Conservation (phyloP, 2,113 vertebrate species). For the Cricetomys ansorgei region DNA sequence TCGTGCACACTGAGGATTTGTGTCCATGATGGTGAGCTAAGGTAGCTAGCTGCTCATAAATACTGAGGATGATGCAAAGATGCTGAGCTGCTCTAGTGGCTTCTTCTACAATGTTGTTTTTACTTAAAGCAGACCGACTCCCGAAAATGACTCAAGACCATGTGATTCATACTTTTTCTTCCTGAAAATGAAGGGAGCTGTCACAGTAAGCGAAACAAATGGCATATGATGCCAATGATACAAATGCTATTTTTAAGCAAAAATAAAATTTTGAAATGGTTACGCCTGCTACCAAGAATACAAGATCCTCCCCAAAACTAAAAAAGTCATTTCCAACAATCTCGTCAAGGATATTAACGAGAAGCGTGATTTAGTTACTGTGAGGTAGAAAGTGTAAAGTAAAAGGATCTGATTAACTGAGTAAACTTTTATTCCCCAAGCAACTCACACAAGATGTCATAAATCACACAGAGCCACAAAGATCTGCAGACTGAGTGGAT, state of each 20-base stretch:
- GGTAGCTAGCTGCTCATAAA: too few relatives aligned
- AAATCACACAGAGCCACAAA: not conserved
- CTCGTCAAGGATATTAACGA: not conserved
- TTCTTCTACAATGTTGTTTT: not conserved
- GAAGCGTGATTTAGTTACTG: not conserved
- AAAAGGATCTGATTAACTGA: not conserved
- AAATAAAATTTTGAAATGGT: constrained; percentile 49
- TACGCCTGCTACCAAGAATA: not conserved
- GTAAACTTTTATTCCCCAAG: constrained; percentile 7
- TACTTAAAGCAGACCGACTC: not conserved
- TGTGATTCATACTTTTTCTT: not conserved
- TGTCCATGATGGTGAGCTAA: not conserved
- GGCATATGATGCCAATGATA: constrained; percentile 21
- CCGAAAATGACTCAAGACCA: not conserved
- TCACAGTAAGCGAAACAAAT: constrained; percentile 39
- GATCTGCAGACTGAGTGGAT: not conserved
- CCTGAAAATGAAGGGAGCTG: constrained; percentile 6
- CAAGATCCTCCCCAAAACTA: not conserved
- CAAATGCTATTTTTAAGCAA: constrained; percentile 38
- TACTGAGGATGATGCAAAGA: not conserved
- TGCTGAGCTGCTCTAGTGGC: not conserved
- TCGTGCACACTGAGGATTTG: not conserved
- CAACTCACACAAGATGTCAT: not conserved
- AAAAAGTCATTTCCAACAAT: not conserved
- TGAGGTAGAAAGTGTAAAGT: not conserved